A percentile compares a stretch with the other conserved stretches of the same genome.
phyloP scores from a whole-genome alignment of 2,797 vertebrate species.

The Anguilla anguilla region DNA sequence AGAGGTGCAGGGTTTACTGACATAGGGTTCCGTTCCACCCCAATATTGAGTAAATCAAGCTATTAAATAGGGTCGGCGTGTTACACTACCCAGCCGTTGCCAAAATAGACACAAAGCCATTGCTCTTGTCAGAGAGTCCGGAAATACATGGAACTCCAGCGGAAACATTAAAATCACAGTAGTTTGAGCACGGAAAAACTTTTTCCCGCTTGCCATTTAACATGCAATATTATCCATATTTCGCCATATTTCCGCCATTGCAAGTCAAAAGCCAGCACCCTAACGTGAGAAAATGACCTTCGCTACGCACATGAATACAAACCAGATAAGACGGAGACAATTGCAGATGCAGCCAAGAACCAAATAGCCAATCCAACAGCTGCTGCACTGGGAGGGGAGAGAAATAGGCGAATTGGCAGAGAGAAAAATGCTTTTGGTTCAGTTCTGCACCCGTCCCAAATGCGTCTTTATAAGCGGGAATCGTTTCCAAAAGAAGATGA shows the following conservation, averaged over 20 bases:
- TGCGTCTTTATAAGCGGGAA: neutral
- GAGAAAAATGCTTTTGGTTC: neutral
- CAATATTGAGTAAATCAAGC: conserved; percentile 32
- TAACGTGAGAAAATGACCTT: neutral
- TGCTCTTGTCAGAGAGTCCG: conserved; percentile 36
- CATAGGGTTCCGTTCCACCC: conserved; percentile 39
- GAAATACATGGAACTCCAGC: conserved; percentile 38
- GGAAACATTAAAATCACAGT: neutral
- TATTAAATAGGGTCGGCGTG: conserved; percentile 48
- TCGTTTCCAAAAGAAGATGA: neutral
- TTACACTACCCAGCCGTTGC: conserved; percentile 63
- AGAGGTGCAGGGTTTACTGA: conserved; percentile 42
- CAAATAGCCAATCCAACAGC: neutral
- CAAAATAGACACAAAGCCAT: conserved; percentile 41
- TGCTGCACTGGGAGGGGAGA: neutral
- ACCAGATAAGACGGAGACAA: neutral
- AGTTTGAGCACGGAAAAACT: neutral
- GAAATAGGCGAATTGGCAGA: neutral
- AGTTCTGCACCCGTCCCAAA: neutral
- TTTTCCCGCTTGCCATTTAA: neutral
- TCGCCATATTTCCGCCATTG: neutral
- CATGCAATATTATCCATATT: neutral
- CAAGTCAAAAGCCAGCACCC: neutral
- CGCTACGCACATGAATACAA: neutral
- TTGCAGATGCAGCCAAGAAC: neutral